Evolutionary conservation across 2,888 invertebrate species (phyloP), one percentile per base, ranked within the genome.

Genomic region (Erebia aethiops): DNA sequence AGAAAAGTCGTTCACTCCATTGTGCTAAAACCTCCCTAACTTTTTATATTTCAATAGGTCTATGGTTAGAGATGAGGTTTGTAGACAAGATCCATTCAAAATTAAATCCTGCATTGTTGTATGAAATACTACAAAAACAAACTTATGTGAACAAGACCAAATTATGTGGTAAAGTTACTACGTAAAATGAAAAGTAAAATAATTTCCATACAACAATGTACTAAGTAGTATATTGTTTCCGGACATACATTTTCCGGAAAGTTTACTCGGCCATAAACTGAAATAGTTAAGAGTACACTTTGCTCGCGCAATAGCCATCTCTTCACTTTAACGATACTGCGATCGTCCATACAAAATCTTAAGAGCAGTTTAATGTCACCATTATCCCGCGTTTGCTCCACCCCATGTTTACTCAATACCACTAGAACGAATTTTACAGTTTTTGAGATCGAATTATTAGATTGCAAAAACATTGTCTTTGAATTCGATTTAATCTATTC

Each of bases 281-380:
- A 13, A 35, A 60, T 63, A 63, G 62, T 63, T 63, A 63, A 63
- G 62, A 14, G 61, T 61, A 62, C 72, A 67, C 60, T 70, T 63
- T 41, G 62, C 21, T 56, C 61, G 61, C 14, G 62, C 70, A 72
- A 70, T 71, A 67, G 66, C 66, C 70, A 67, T 70, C 69, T 63
- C 73, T 66, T 68, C 71, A 67, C 68, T 72, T 71, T 71, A 74
- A 75, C 71, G 74, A 70, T 73, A 75, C 71, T 69, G 67, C 70
- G 71, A 71, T 71, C 73, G 65, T 74, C 69, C 74, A 73, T 73
- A 75, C 67, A 64, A 70, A 70, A 75, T 73, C 70, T 71, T 70
- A 71, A 73, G 67, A 72, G 69, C 71, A 69, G 72, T 64, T 71
- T 72, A 72, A 74, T 74, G 74, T 73, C 72, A 70, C 69, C 71